Conservation (phyloP, 2,113 vertebrate species). For the Pao palembangensis region DNA sequence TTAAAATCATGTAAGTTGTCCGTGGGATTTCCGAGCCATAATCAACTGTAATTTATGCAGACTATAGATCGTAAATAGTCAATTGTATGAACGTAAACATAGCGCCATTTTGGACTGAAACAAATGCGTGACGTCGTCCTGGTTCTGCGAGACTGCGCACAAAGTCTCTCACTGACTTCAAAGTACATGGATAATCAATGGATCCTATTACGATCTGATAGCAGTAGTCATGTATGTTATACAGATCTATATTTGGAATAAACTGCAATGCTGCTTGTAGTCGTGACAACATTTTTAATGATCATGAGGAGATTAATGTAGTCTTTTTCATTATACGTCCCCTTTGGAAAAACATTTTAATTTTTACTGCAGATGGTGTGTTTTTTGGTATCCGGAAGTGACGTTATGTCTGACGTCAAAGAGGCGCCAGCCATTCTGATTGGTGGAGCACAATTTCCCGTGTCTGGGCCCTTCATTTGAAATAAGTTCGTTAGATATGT, state of each 20-base stretch:
- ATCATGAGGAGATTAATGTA: too few species aligned
- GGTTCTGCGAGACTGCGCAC: not conserved
- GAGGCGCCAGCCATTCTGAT: constrained; percentile 40
- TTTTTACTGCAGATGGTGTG: not conserved
- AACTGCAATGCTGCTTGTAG: too few species aligned
- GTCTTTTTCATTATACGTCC: too few species aligned
- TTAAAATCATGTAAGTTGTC: constrained; percentile 10
- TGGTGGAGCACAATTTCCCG: constrained; percentile 50
- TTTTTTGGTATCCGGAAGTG: not conserved
- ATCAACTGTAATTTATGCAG: constrained; percentile 5
- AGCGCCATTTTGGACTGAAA: constrained; percentile 69
- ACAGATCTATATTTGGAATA: constrained; percentile 21
- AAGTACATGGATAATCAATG: constrained; percentile 3
- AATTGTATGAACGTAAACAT: constrained; percentile 61
- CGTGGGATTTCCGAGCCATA: constrained; percentile 37
- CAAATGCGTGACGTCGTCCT: constrained; percentile 10
- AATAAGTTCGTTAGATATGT: constrained; percentile 38
- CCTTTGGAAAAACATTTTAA: too few species aligned
- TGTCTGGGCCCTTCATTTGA: constrained; percentile 44
- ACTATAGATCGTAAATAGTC: constrained; percentile 1
- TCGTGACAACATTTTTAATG: too few species aligned
- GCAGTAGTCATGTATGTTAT: rapidly evolving
- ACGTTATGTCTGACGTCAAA: not conserved
- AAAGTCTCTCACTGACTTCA: constrained; percentile 4
- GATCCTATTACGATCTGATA: rapidly evolving